Percentiles rank a stretch among this genome's conserved stretches.
Conservation (phyloP, 2,113 vertebrate species). For the Onychostoma macrolepis region DNA sequence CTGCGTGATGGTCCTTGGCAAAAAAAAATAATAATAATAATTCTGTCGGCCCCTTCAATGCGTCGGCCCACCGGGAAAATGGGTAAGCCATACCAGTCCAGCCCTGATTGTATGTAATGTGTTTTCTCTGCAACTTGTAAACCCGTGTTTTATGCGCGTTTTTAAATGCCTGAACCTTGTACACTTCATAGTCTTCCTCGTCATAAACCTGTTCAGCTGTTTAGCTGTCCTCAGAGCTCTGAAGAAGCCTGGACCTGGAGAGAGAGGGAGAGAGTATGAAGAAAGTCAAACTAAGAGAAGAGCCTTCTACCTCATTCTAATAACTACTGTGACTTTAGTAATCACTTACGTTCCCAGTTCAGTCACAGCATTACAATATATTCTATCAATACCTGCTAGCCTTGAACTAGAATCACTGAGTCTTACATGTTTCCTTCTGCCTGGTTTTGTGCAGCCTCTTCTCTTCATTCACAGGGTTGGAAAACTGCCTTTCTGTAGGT, state of each 20-base stretch:
- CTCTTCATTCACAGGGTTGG: conserved; percentile 36
- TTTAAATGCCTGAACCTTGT: not conserved
- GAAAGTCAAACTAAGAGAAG: too few species aligned
- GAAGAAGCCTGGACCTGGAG: too few species aligned
- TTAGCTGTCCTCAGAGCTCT: too few species aligned
- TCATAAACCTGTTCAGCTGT: too few species aligned
- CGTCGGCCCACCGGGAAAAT: too few species aligned
- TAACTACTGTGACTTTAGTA: not conserved
- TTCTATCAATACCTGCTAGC: not conserved
- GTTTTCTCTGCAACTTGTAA: not conserved
- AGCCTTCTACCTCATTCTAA: too few species aligned
- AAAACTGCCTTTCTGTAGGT: conserved; percentile 1
- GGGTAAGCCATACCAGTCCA: too few species aligned
- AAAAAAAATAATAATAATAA: too few species aligned
- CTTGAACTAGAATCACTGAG: not conserved
- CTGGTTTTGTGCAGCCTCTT: conserved; percentile 29
- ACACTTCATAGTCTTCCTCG: too few species aligned
- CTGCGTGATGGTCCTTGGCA: too few species aligned
- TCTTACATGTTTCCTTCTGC: not conserved
- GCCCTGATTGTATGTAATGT: not conserved
- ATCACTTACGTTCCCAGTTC: conserved; percentile 30
- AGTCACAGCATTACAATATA: not conserved
- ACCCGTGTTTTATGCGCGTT: not conserved
- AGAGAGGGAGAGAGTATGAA: not conserved
- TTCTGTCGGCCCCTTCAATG: too few species aligned